These are phyloP conservation scores for Synergus umbraculus DNA, from an alignment of 2,888 invertebrate genomes.

Conservation along the genomic window DNA sequence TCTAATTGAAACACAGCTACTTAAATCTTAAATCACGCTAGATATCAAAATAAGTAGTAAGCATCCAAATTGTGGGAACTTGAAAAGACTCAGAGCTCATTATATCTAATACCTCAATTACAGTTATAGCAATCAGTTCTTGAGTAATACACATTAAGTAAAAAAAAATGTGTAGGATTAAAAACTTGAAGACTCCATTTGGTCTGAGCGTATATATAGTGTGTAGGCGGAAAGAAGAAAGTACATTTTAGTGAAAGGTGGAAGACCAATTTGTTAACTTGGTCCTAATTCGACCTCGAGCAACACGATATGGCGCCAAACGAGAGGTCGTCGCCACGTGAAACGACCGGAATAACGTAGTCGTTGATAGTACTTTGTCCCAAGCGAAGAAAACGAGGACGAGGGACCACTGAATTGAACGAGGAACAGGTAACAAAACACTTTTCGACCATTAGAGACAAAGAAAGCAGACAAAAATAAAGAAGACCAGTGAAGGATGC, in stretches of 20 bases:
- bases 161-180: background rate
- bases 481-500: constrained; percentile 9
- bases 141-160: background rate
- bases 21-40: too few relatives aligned
- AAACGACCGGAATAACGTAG: constrained; percentile 23
- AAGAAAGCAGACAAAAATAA: background rate
- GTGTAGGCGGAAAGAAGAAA: constrained; percentile 5
- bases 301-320: constrained; percentile 42
- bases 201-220: background rate
- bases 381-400: constrained; percentile 13
- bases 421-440: constrained; percentile 35
- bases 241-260: background rate
- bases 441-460: constrained; percentile 31
- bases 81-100: background rate
- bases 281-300: constrained; percentile 39
- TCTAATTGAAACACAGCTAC: too few relatives aligned
- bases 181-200: background rate
- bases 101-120: background rate
- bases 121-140: background rate
- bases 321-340: constrained; percentile 44
- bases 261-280: constrained; percentile 39
- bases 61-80: background rate
- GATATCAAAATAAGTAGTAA: background rate
- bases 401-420: constrained; percentile 10
- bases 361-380: constrained; percentile 24